Evolutionary conservation across 2,888 invertebrate genomes (phyloP).

Genomic region (Drosophila demipolita): DNA sequence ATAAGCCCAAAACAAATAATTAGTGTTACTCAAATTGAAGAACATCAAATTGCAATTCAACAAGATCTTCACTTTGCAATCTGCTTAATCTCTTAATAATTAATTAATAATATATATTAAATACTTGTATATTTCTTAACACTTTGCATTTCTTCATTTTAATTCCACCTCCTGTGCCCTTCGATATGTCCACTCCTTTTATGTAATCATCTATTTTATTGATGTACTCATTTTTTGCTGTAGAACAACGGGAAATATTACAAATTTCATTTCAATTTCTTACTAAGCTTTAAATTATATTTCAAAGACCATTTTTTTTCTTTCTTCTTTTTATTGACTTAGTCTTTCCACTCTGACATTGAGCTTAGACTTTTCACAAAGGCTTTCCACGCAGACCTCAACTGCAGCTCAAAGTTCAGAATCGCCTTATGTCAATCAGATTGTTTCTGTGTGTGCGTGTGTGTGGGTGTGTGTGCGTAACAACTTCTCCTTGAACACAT

Average conservation of each 20-base stretch:
- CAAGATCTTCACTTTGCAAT: background rate
- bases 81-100: background rate
- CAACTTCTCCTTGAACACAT: constrained; percentile 65
- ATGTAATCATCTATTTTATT: background rate
- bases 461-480: constrained; percentile 31
- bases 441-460: constrained; percentile 18
- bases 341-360: constrained; percentile 42
- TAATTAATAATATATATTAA: background rate
- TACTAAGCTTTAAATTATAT: background rate
- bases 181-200: background rate
- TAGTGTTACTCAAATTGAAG: background rate
- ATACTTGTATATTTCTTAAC: background rate
- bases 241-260: background rate
- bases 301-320: no score
- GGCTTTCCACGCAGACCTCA: background rate
- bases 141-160: background rate
- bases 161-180: background rate
- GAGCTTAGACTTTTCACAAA: constrained; percentile 43
- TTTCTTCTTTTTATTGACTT: background rate
- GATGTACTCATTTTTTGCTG: background rate
- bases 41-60: background rate
- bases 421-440: constrained; percentile 70
- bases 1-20: background rate
- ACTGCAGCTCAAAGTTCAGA: background rate
- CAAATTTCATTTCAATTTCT: background rate